phyloP scores from a whole-genome alignment of 2,797 vertebrate genomes.

The Crocidura indochinensis region DNA sequence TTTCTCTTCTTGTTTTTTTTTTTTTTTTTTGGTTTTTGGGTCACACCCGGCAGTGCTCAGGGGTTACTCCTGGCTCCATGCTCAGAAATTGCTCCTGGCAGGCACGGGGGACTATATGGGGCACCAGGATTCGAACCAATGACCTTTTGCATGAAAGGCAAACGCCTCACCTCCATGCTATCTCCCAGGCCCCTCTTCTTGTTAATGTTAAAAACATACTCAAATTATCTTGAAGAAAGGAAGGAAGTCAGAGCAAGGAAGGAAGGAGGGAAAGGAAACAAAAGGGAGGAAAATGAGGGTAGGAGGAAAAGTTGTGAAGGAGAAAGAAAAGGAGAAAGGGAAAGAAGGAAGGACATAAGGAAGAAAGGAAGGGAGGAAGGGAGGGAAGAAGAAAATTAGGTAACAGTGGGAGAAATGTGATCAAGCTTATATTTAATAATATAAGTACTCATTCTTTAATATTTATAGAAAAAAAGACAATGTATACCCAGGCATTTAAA shows the following conservation, averaged over 20 bases:
- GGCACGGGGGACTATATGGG: too few relatives aligned
- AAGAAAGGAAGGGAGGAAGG: rapidly evolving
- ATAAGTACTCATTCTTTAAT: not conserved
- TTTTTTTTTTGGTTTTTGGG: too few relatives aligned
- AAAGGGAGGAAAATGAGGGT: not conserved
- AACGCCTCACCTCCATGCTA: too few relatives aligned
- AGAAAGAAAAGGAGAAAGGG: rapidly evolving
- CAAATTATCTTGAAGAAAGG: not conserved
- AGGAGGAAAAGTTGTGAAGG: too few relatives aligned
- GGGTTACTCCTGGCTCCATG: too few relatives aligned
- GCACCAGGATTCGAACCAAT: too few relatives aligned
- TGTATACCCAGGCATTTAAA: not conserved
- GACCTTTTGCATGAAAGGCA: too few relatives aligned
- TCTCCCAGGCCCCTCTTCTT: too few relatives aligned
- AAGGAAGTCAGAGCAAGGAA: not conserved
- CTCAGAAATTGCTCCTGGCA: too few relatives aligned
- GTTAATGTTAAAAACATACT: slow-evolving; percentile 19
- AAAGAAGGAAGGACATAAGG: not conserved
- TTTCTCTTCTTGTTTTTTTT: slow-evolving; percentile 27
- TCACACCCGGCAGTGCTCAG: too few relatives aligned
- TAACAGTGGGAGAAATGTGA: not conserved
- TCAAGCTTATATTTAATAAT: slow-evolving; percentile 33
- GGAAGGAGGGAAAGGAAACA: too few relatives aligned
- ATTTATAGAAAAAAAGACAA: slow-evolving; percentile 21
- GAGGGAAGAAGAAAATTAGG: too few relatives aligned